Conservation (phyloP, 2,113 vertebrate species). For the Candoia aspera region DNA sequence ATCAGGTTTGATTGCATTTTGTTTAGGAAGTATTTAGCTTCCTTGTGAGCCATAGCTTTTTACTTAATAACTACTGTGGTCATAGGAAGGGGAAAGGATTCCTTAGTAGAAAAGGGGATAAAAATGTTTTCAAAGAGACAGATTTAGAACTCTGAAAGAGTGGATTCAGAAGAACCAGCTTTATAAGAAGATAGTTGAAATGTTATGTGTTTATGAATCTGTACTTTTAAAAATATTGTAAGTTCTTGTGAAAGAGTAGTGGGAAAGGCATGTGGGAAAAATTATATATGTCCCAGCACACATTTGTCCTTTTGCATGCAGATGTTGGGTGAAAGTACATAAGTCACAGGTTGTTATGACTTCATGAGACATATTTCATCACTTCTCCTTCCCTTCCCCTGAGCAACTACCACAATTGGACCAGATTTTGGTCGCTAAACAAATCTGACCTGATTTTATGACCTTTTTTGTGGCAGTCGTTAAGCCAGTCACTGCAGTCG, state of each 20-base stretch:
- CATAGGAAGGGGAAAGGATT: no score
- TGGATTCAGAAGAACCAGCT: neutral
- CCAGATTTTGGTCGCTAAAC: no score
- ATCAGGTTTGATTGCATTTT: neutral
- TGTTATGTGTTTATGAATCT: neutral
- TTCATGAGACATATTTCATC: neutral
- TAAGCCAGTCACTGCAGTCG: no score
- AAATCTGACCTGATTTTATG: no score
- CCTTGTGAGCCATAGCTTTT: neutral
- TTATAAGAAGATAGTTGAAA: neutral
- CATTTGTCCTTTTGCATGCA: neutral
- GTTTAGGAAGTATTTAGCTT: neutral
- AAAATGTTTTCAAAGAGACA: neutral
- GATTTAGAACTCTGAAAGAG: neutral
- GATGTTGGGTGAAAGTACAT: neutral
- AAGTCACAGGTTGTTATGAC: neutral
- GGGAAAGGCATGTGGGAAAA: neutral
- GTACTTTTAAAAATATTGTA: neutral
- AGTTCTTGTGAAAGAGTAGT: neutral
- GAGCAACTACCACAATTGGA: neutral
- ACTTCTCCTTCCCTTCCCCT: neutral
- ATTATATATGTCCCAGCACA: neutral
- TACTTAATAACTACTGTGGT: neutral
- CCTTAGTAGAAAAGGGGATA: neutral
- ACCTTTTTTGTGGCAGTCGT: no score